Base-by-base conservation (phyloP, 2,888 invertebrate genomes). In the Proisotoma minuta region DNA sequence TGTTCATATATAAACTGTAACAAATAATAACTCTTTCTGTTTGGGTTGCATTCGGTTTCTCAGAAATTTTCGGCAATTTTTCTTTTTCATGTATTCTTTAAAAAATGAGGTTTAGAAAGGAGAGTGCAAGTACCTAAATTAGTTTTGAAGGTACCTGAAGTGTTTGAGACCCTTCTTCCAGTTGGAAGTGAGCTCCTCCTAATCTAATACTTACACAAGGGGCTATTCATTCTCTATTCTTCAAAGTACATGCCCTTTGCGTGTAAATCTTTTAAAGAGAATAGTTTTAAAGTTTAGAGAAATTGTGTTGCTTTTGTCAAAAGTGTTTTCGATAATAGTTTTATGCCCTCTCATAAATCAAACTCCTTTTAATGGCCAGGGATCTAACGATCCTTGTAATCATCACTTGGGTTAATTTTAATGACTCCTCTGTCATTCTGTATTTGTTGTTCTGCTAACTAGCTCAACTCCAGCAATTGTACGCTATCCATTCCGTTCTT, bases 321-420 rank as follows among this genome's bases (percentile, higher is more conserved):
- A 62, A 65, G 62, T 62, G 62, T 66, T 63, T 66, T 66, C 66
- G 63, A 66, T 66, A 66, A 66, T 66, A 62, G 63, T 57, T 66
- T 60, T 60, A 63, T 60, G 63, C 54, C 66, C 58, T 60, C 24
- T 58, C 62, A 66, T 66, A 66, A 66, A 66, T 66, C 66, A 66
- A 62, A 56, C 56, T 48, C 49, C 50, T 60, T 66, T 63, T 66
- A 65, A 65, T 65, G 66, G 63, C 66, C 65, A 24, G 57, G 52
- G 57, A 22, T 54, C 49, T n/a, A 60, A 53, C 59, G 58, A 66
- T 59, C 57, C 39, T 57, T 50, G 59, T 60, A 62, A 65, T 65
- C 65, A 65, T 65, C 65, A 62, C 60, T 60, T 47, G 59, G 54
- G 56, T 56, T 56, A 56, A 56, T 56, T 56, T 56, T 56, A 56